Evolutionary conservation across 2,113 vertebrate genomes (phyloP), one percentile per base, ranked within the genome.

Genomic region (Syrmaticus mikado): DNA sequence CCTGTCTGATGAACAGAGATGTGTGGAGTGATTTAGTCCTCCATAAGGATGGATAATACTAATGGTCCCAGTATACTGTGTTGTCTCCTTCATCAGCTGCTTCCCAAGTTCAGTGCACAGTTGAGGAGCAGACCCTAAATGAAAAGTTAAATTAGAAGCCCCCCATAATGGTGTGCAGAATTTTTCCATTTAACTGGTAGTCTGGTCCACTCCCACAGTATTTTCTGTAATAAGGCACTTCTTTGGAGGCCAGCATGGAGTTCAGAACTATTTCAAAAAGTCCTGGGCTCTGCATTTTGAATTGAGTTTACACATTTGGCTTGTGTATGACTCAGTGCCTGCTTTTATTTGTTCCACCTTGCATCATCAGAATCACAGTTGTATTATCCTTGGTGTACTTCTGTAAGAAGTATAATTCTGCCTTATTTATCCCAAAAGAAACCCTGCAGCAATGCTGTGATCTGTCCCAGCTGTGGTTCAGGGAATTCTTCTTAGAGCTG

Each of bases 401-500:
- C 32, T 66, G 0, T 15, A 16, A 78, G 85, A 82, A 55, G 16
- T n/a, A 22, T 97, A 94, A 98, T 81, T 30, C 10, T 70, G 4
- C 70, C 6, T 80, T 34, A 1, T 97, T 93, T 95, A 32, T 93
- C 75, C 82, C 89, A 82, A 66, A 96, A 98, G 98, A 98, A 95
- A 98, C 98, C 5, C 95, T 98, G 74, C 98, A 98, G 96, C 98
- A 98, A 25, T 98, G 98, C 97, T 98, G 98, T 87, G 98, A 98
- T 94, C 97, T 98, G 22, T 98, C 98, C 3, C 98, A 98, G 79
- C 92, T 98, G 66, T 98, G 98, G 98, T 98, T 98, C 97, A 97
- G 98, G 40, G 98, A 99, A 96, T 99, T 99, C 97, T 99, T 99
- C 97, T 96, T 99, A 97, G 99, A 99, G 91, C 96, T 99, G 77